Evolutionary conservation across 2,888 invertebrate genomes (phyloP).

Genomic region (Polylopha cassiicola): DNA sequence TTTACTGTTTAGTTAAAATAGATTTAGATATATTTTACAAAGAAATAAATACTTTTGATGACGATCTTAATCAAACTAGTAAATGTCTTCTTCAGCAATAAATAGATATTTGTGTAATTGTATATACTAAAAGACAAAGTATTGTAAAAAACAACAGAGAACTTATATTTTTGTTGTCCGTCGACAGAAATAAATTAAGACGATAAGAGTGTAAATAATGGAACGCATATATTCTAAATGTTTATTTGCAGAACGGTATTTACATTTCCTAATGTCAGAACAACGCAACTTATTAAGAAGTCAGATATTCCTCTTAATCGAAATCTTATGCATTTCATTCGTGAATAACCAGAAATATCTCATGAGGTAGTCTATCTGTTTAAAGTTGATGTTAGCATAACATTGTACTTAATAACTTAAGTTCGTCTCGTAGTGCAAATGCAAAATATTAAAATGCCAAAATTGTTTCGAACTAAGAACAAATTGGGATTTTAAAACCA

Average conservation of each 20-base stretch:
- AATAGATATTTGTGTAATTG: conserved; percentile 63
- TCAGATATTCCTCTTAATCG: conserved; percentile 11
- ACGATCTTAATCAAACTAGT: conserved; percentile 53
- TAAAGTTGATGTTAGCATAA: conserved; percentile 58
- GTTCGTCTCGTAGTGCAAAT: conserved; percentile 46
- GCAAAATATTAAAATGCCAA: conserved; percentile 49
- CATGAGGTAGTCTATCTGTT: conserved; percentile 49
- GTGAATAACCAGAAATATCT: conserved; percentile 15
- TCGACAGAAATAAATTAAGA: conserved; percentile 54
- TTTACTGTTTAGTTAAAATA: conserved; percentile 63
- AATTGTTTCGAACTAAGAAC: conserved; percentile 47
- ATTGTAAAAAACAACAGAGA: conserved; percentile 67
- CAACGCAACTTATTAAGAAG: conserved; percentile 4
- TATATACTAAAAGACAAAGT: conserved; percentile 63
- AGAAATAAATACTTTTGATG: conserved; percentile 50
- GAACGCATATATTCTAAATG: conserved; percentile 12
- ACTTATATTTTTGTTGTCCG: conserved; percentile 72
- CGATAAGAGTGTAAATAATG: conserved; percentile 37
- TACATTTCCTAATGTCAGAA: conserved; percentile 15
- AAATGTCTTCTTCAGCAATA: conserved; percentile 72
- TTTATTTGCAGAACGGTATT: conserved; percentile 19
- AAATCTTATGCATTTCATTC: conserved; percentile 17
- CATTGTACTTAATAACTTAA: conserved; percentile 53
- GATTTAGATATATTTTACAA: conserved; percentile 62
- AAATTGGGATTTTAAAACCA: conserved; percentile 60